Evolutionary conservation across 2,797 vertebrate species (phyloP).

Genomic region (Pitangus sulphuratus): DNA sequence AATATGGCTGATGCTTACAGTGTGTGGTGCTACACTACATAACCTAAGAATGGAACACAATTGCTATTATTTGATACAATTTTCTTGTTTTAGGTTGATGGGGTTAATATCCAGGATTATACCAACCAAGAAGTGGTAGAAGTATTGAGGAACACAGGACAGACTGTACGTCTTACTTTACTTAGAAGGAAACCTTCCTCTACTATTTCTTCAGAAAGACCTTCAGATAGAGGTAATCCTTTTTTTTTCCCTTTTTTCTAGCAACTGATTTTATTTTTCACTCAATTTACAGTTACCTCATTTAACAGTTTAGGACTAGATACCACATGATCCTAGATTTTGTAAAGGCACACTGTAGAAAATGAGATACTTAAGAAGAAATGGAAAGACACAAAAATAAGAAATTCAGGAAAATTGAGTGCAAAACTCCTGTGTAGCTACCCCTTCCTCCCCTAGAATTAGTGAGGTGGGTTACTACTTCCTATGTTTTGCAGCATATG

Average conservation of each 20-base stretch:
- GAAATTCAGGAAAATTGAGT: not conserved
- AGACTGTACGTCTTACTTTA: slow-evolving; percentile 86
- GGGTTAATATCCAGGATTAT: slow-evolving; percentile 88
- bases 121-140: slow-evolving; percentile 92
- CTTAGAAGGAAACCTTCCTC: slow-evolving; percentile 78
- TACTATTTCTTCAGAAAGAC: slow-evolving; percentile 60
- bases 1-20: not conserved
- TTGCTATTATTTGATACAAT: not conserved
- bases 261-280: not conserved
- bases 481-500: not conserved
- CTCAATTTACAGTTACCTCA: not conserved
- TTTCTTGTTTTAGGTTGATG: slow-evolving; percentile 82
- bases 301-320: not conserved
- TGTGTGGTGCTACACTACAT: not conserved
- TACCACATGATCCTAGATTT: not conserved
- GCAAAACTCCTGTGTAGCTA: not conserved
- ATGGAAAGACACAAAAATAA: not conserved
- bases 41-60: not conserved
- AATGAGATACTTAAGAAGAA: not conserved
- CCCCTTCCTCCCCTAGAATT: not conserved
- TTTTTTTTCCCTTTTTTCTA: not conserved
- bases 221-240: slow-evolving; percentile 81
- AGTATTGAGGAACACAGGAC: slow-evolving; percentile 84
- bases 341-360: not conserved
- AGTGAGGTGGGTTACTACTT: not conserved